These are phyloP conservation scores for Ameiurus melas DNA, from an alignment of 2,113 vertebrate species.

Conservation along the genomic window DNA sequence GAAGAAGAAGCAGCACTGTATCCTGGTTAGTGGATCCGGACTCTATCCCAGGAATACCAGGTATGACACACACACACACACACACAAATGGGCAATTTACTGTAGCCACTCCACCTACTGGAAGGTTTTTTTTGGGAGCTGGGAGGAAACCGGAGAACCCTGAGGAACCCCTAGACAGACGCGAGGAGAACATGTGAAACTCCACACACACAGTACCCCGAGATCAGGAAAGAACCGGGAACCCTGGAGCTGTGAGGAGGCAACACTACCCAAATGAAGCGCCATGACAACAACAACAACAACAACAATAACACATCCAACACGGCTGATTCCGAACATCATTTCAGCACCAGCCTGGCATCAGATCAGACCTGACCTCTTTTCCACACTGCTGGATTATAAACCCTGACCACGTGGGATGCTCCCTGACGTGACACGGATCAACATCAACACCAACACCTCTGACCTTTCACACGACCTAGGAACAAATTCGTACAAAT, in stretches of 20 bases:
- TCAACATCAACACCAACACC: not conserved
- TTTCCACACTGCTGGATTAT: not conserved
- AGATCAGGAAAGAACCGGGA: not conserved
- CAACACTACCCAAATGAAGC: not conserved
- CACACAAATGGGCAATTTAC: not conserved
- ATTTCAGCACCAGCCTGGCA: not conserved
- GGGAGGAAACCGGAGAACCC: not conserved
- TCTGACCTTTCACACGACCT: not conserved
- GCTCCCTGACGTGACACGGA: not conserved
- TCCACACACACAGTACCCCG: not conserved
- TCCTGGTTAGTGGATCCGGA: not conserved
- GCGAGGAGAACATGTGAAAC: not conserved
- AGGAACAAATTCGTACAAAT: not conserved
- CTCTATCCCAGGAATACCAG: not conserved
- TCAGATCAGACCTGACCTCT: not conserved
- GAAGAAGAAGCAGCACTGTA: not conserved
- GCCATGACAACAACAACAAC: not conserved
- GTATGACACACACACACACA: not conserved
- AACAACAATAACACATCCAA: not conserved
- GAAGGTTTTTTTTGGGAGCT: not conserved
- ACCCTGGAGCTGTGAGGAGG: not conserved
- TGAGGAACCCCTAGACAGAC: not conserved
- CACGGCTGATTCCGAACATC: not conserved
- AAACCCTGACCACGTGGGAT: not conserved
- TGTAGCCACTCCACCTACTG: not conserved